Evolutionary conservation across 2,888 invertebrate species (phyloP), one percentile per base, ranked within the genome.

Genomic region (Hoplodrina blanda): DNA sequence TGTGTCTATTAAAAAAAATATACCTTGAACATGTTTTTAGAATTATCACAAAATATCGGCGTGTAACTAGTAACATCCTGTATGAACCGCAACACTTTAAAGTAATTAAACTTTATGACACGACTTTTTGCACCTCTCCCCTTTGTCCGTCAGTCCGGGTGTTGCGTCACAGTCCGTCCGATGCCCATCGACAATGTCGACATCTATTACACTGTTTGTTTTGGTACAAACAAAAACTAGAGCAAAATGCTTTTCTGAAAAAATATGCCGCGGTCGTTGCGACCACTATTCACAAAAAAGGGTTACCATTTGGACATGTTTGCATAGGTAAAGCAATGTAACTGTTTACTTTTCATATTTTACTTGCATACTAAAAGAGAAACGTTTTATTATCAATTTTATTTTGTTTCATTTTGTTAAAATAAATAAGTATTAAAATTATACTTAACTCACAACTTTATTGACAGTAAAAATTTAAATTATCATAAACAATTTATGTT

Each of bases 201-300:
- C 81, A 81, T 83, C 83, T 79, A 85, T 82, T 80, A 80, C 82
- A 85, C 81, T 91, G 85, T 92, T 92, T 92, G 89, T 90, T 91
- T 89, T 88, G 88, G 86, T 77, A 77, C 81, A 73, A 81, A 80
- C 77, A 93, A 93, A 93, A 93, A 93, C 90, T 91, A 78, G 93
- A 92, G 92, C 92, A 91, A 88, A 88, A 83, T 80, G 72, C 73
- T 83, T 84, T 85, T 68, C 68, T 60, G 72, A 83, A 87, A 88
- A 88, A 85, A 62, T 53, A 78, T 80, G 84, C 78, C 85, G 72
- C 75, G 78, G 73, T 81, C 73, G 68, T 79, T 81, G 74, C 52
- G 74, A 76, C 68, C 78, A 70, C 65, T 76, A 67, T 76, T 65
- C 65, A 84, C 83, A 87, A 89, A 90, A 90, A 91, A 87, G 88